These are phyloP conservation scores for Heliothis virescens DNA, from an alignment of 1,140 invertebrate species.

Conservation along the genomic window DNA sequence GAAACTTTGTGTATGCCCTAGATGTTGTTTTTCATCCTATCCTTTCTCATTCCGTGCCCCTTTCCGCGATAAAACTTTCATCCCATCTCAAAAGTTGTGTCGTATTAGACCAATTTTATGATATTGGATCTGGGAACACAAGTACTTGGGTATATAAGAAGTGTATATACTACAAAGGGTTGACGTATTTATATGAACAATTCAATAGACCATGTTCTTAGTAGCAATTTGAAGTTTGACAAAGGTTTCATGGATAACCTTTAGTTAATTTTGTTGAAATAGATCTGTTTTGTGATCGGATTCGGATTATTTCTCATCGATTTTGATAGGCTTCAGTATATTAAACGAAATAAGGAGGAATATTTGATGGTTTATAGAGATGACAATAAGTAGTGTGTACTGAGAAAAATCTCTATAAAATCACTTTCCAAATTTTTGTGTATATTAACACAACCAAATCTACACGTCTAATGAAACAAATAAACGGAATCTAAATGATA, in stretches of 20 bases:
- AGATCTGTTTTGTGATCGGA: too few species aligned
- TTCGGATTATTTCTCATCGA: background rate
- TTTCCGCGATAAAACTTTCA: constrained; percentile 1
- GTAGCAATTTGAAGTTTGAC: constrained; percentile 5
- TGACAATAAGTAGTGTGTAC: too few species aligned
- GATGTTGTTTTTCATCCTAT: background rate
- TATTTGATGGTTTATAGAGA: too few species aligned
- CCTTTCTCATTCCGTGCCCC: background rate
- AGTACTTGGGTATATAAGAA: background rate
- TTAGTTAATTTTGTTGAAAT: background rate
- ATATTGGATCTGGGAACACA: constrained; percentile 12
- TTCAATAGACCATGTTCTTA: background rate
- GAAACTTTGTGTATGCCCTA: constrained; percentile 1
- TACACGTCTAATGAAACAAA: too few species aligned
- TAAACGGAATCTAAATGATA: too few species aligned
- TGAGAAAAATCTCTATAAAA: too few species aligned
- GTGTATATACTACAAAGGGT: background rate
- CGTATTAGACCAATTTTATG: constrained; percentile 13
- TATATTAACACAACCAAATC: too few species aligned
- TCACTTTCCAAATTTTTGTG: too few species aligned
- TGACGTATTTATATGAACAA: background rate
- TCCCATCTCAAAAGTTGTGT: background rate
- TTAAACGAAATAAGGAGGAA: too few species aligned
- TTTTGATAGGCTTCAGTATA: background rate
- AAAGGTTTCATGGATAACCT: background rate